phyloP scores from a whole-genome alignment of 2,888 invertebrate genomes.

The Idaea straminata region DNA sequence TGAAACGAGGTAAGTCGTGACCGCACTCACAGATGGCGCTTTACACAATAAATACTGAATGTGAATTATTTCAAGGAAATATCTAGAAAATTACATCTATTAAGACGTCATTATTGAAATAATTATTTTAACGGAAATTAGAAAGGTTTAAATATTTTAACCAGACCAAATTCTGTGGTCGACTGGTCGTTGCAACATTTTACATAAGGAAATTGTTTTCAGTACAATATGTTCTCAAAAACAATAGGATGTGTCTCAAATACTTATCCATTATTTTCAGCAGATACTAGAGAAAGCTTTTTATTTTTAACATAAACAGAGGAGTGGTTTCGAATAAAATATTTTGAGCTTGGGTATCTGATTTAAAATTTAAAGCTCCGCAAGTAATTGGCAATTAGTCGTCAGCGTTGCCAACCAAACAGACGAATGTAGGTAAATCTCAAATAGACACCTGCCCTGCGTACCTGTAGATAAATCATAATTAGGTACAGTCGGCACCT shows the following conservation, averaged over 20 bases:
- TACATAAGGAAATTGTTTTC: too few relatives aligned
- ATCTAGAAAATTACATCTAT: constrained; percentile 5
- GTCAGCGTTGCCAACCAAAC: constrained; percentile 28
- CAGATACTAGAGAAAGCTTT: not conserved
- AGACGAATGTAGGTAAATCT: constrained; percentile 28
- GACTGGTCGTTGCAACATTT: too few relatives aligned
- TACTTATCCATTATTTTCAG: too few relatives aligned
- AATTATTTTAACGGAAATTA: too few relatives aligned
- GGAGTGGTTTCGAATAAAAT: not conserved
- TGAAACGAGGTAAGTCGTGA: constrained; percentile 82
- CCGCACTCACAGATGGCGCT: constrained; percentile 56
- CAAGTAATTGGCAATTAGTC: constrained; percentile 53
- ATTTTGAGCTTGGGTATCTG: constrained; percentile 21
- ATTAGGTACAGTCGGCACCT: too few relatives aligned
- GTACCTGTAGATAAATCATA: too few relatives aligned
- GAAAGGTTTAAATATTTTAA: too few relatives aligned
- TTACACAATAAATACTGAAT: constrained; percentile 6
- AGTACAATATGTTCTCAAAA: too few relatives aligned
- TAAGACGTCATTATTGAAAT: too few relatives aligned
- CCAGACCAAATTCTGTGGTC: too few relatives aligned
- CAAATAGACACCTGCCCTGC: constrained; percentile 9
- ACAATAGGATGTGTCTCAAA: too few relatives aligned
- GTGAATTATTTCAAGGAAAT: too few relatives aligned
- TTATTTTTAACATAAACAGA: not conserved
- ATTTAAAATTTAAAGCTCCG: constrained; percentile 32